Evolutionary conservation across 2,888 invertebrate species (phyloP), one percentile per base, ranked within the genome.

Genomic region (Vandiemenella viatica): DNA sequence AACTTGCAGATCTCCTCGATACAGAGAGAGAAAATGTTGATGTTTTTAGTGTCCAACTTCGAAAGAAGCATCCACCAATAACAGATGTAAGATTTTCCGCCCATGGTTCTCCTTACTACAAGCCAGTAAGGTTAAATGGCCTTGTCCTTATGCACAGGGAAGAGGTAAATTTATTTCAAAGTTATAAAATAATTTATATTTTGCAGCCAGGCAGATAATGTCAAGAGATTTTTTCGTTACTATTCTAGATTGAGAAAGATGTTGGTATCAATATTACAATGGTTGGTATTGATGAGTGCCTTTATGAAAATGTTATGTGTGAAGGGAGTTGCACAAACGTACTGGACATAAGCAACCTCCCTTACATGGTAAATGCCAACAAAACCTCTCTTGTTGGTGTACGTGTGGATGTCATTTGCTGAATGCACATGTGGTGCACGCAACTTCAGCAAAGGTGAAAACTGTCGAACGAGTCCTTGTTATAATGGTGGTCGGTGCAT

Each of bases 211-310:
- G 32, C 5, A 32, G n/a, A 13, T 32, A 13, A 32, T 32, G 32
- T 32, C 2, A 32, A 32, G 13, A 4, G 3, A 13, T 4, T 32
- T 32, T n/a, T 32, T 3, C n/a, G 10, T 32, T 32, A 41, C 54
- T 21, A 49, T 56, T 59, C 18, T 59, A 77, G 76, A 92, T 95
- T 61, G 92, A 93, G 67, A 78, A 83, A 60, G 83, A 85, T 55
- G 88, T 95, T n/a, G 93, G 92, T 40, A 87, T 95, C 53, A 91
- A 90, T 63, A 91, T 96, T 51, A 90, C 90, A 13, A 93, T 95
- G 93, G 93, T 97, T 16, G 95, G 95, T 54, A 95, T 98, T 58
- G 96, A 93, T 61, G 92, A 93, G 70, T 93, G 92, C 65, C 73
- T 92, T 53, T 89, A 91, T 65, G 92, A 93, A 72, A 91, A 91